These are phyloP conservation scores for Diploscapter pachys DNA, from an alignment of 1,140 invertebrate genomes.

Conservation along the genomic window DNA sequence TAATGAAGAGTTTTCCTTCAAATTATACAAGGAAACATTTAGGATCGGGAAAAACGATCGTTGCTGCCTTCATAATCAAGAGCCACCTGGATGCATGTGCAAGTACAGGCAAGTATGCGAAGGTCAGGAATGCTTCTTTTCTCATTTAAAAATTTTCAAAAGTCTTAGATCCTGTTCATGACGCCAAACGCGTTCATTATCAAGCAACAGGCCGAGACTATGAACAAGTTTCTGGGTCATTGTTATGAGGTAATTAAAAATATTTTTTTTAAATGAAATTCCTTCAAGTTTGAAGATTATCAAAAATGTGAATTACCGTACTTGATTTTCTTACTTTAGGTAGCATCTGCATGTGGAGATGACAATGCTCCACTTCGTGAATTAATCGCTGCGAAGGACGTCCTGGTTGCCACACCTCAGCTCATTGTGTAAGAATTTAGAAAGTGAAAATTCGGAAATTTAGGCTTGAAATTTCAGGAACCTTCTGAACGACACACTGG, in stretches of 20 bases:
- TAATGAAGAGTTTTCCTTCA: too few species aligned
- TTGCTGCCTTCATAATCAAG: slow-evolving; percentile 32
- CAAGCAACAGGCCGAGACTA: slow-evolving; percentile 52
- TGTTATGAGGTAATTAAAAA: slow-evolving; percentile 8
- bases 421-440: slow-evolving; percentile 53
- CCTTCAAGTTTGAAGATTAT: background rate
- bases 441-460: slow-evolving; percentile 13
- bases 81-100: slow-evolving; percentile 27
- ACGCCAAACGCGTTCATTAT: slow-evolving; percentile 57
- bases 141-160: background rate
- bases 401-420: slow-evolving; percentile 60
- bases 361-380: slow-evolving; percentile 24
- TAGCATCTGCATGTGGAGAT: slow-evolving; percentile 11
- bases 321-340: background rate
- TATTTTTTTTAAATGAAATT: background rate
- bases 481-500: background rate
- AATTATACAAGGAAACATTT: too few species aligned
- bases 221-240: slow-evolving; percentile 37
- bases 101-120: background rate
- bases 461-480: slow-evolving; percentile 4
- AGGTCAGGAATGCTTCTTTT: slow-evolving; percentile 28
- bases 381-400: slow-evolving; percentile 37
- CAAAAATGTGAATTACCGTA: background rate
- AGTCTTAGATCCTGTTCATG: slow-evolving; percentile 30
- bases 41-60: slow-evolving; percentile 36